phyloP scores from a whole-genome alignment of 1,140 invertebrate species.

The Alviniconcha marisindica region DNA sequence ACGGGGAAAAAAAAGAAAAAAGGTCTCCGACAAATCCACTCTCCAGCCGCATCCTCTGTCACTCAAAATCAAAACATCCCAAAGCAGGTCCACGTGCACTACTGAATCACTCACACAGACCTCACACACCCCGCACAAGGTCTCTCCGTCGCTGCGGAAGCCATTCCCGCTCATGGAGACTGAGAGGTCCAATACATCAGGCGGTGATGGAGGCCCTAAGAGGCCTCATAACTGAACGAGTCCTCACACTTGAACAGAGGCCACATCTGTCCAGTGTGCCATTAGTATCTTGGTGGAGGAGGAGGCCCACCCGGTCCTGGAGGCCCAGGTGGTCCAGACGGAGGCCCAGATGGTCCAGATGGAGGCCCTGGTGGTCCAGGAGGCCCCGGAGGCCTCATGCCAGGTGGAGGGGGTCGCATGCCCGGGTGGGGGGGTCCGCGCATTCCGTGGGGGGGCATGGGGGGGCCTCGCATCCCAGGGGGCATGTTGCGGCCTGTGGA shows the following conservation, averaged over 20 bases:
- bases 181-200: too few relatives aligned
- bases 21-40: too few relatives aligned
- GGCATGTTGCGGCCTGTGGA: slow-evolving; percentile 55
- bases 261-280: neutral
- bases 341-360: slow-evolving; percentile 5
- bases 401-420: slow-evolving; percentile 62
- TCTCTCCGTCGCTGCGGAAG: too few relatives aligned
- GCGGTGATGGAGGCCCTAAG: too few relatives aligned
- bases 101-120: too few relatives aligned
- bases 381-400: slow-evolving; percentile 43
- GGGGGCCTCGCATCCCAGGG: slow-evolving; percentile 60
- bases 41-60: too few relatives aligned
- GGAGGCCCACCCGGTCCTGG: slow-evolving; percentile 33
- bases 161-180: too few relatives aligned
- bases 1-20: too few relatives aligned
- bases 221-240: neutral
- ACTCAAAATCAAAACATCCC: too few relatives aligned
- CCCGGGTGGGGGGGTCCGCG: slow-evolving; percentile 63
- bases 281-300: slow-evolving; percentile 23
- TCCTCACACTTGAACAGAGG: neutral
- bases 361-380: neutral
- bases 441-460: slow-evolving; percentile 60
- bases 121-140: too few relatives aligned
- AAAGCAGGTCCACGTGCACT: too few relatives aligned
- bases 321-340: slow-evolving; percentile 22